Percentiles rank a stretch among this genome's conserved stretches.
Conservation (phyloP, 2,797 vertebrate genomes). For the Rhinogobio ventralis region DNA sequence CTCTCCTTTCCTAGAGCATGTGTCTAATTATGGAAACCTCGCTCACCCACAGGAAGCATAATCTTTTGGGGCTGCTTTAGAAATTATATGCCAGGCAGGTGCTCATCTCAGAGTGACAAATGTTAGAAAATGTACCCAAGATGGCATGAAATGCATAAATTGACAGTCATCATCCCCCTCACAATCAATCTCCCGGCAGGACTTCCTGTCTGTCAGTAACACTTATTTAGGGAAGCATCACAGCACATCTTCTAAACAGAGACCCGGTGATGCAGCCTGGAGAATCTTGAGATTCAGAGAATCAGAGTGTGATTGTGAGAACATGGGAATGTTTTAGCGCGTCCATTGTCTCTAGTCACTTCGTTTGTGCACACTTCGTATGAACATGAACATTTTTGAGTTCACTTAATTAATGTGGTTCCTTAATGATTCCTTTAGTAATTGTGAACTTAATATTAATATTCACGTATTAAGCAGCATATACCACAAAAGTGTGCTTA, state of each 20-base stretch:
- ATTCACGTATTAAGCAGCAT: neutral
- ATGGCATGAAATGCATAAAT: slow-evolving; percentile 37
- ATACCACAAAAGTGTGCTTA: neutral
- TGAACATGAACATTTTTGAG: neutral
- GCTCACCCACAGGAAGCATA: neutral
- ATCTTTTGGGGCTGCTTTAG: neutral
- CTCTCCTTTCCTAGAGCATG: neutral
- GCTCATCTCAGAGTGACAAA: slow-evolving; percentile 65
- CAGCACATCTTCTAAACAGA: slow-evolving; percentile 7
- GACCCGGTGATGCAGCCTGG: neutral
- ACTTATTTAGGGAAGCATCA: slow-evolving; percentile 28
- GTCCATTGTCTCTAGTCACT: neutral
- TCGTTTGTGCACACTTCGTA: neutral
- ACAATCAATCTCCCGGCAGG: slow-evolving; percentile 1
- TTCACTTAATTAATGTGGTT: neutral
- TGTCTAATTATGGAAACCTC: neutral
- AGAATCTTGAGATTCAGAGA: too few species aligned
- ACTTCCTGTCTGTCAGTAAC: slow-evolving; percentile 37
- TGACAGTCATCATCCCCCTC: slow-evolving; percentile 8
- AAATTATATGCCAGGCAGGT: slow-evolving; percentile 12
- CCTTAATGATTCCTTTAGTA: neutral
- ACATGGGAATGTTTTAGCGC: neutral
- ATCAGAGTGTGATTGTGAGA: neutral
- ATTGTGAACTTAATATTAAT: neutral
- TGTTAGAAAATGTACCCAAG: slow-evolving; percentile 23